Conservation (phyloP, 2,113 vertebrate species). For the Centropus unirufus region DNA sequence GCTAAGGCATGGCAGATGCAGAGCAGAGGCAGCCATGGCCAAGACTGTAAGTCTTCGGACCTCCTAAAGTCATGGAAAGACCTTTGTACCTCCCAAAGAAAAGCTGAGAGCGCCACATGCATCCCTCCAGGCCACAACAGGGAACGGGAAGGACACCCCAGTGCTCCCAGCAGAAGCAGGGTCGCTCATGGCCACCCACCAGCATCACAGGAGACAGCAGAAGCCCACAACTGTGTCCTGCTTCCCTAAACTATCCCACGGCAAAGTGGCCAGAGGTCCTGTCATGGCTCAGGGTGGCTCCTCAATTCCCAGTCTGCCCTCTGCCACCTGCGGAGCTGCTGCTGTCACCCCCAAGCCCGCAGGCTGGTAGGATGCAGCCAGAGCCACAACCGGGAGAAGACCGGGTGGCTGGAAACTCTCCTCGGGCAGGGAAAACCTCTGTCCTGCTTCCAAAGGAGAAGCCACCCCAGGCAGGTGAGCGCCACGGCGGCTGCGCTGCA, state of each 20-base stretch:
- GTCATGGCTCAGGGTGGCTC: background rate
- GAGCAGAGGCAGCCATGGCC: background rate
- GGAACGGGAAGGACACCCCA: background rate
- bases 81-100: background rate
- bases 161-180: background rate
- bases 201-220: background rate
- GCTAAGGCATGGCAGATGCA: background rate
- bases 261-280: fast-evolving
- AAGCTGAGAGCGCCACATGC: background rate
- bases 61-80: background rate
- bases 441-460: background rate
- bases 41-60: background rate
- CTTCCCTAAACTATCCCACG: background rate
- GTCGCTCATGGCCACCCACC: background rate
- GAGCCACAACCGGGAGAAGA: background rate
- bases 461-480: background rate
- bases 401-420: background rate
- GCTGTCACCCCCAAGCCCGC: background rate
- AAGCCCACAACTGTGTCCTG: background rate
- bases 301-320: fast-evolving
- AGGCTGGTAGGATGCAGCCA: background rate
- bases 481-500: fast-evolving
- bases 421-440: background rate
- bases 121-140: background rate
- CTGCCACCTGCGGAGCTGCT: background rate